Base-by-base conservation (phyloP, 2,888 invertebrate species). In the Caradrina kadenii region DNA sequence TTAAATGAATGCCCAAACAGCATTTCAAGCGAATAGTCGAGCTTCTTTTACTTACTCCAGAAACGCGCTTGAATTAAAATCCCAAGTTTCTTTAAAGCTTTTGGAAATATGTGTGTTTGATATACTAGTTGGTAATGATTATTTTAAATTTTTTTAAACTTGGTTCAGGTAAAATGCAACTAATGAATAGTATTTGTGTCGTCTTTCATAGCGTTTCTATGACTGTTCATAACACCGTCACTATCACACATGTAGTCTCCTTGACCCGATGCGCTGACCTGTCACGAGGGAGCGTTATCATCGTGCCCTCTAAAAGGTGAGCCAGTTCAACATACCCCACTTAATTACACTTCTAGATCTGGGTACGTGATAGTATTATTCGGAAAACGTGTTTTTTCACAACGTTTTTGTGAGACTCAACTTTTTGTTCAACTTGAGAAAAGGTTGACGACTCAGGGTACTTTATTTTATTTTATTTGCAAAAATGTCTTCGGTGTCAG, bases 261-360 rank as follows among this genome's bases (percentile, higher is more conserved):
- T 4, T 66, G 75, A 63, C 52, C 58, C 49, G 31, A n/a, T 15
- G 53, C 58, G 53, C 31, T 67, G 76, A 52, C 64, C 66, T 58
- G 55, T 21, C 54, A 31, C 62, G 55, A 56, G 49, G 39, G 19
- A 22, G 21, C 35, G 53, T 63, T 69, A 71, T 82, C 73, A 64
- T 48, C 19, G 60, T 69, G 66, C 64, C 81, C 80, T 54, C 54
- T 50, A 5, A 19, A 65, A 79, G 75, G 60, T 79, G 70, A 79
- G 48, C 39, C 50, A 64, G 79, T 69, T 79, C 76, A 81, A 68
- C 45, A 78, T 42, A 63, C 55, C 61, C 48, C 48, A 70, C 35
- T 74, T 65, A 63, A 78, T 74, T 69, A 61, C 55, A 64, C 42
- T 71, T 45, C 54, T 58, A 66, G 26, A 58, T 56, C 45, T 19